Percentiles rank a stretch among this genome's conserved stretches.
These are phyloP conservation scores for Peribatodes rhomboidaria DNA, from an alignment of 2,888 invertebrate genomes.

Conservation along the genomic window DNA sequence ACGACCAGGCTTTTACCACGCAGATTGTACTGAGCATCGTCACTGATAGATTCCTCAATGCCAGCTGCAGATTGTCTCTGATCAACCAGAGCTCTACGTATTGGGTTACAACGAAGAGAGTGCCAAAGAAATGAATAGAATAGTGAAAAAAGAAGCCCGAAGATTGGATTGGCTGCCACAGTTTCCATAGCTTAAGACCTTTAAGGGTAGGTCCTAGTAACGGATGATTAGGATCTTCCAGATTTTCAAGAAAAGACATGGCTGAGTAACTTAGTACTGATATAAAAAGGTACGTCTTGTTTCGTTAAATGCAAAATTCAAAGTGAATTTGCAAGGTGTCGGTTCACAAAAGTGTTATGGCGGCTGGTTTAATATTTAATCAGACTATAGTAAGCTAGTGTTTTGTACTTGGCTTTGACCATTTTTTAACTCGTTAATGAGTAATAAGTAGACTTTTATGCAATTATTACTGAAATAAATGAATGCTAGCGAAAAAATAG, in stretches of 20 bases:
- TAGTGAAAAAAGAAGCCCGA: slow-evolving; percentile 54
- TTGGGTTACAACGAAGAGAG: slow-evolving; percentile 68
- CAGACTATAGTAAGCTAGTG: background rate
- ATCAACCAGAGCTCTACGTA: slow-evolving; percentile 73
- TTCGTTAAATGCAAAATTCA: background rate
- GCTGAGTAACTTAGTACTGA: too few relatives aligned
- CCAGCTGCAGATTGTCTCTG: slow-evolving; percentile 62
- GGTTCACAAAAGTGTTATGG: background rate
- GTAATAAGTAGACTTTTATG: background rate
- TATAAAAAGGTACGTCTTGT: too few relatives aligned
- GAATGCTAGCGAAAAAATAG: too few relatives aligned
- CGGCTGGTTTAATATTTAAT: background rate
- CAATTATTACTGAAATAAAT: too few relatives aligned
- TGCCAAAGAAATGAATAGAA: slow-evolving; percentile 59
- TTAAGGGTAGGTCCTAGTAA: slow-evolving; percentile 70
- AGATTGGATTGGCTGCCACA: slow-evolving; percentile 62
- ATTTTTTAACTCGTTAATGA: background rate
- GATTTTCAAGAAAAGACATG: slow-evolving; percentile 49
- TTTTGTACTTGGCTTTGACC: background rate
- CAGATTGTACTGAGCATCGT: slow-evolving; percentile 74
- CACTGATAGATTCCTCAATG: slow-evolving; percentile 70
- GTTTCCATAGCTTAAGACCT: slow-evolving; percentile 65
- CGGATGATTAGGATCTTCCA: slow-evolving; percentile 66
- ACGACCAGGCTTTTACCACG: slow-evolving; percentile 68
- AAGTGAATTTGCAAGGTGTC: background rate